Evolutionary conservation across 1,140 invertebrate species (phyloP), one percentile per base, ranked within the genome.

Genomic region (Tetramorium parvispinum): DNA sequence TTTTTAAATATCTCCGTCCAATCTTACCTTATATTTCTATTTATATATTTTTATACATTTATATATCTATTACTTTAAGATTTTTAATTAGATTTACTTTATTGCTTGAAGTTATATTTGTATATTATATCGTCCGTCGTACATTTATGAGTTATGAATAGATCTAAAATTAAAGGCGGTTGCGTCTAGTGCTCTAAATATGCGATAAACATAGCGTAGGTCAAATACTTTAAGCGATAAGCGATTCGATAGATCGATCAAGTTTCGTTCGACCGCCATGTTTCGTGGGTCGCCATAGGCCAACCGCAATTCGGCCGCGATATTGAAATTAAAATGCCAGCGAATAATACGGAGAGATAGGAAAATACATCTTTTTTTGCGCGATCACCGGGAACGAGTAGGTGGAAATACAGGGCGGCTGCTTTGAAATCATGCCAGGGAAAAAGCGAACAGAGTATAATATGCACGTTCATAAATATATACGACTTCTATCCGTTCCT

Each of bases 391-490:
- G 53, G 24, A 75, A 83, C 66, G 79, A 75, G 68, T 59, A 59
- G 66, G 53, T 71, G 79, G 66, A 82, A 73, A 53, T 10, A 71
- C 79, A 57, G 66, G 53, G 40, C 53, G 53, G 79, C 40, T 59
- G 53, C 68, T 75, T 83, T 75, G 79, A 83, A 83, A 83, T 83
- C 53, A 75, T 83, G 68, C 79, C 79, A 37, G 27, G 79, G 24
- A 73, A 73, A 82, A 73, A 71, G 79, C 51, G 79, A 43, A 43
- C 79, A 51, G 66, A 18, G n/a, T 81, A 81, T 81, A 82, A 82
- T 66, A 82, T 82, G 68, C 79, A 37, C 40, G 79, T 83, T 83
- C 79, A 73, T 83, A 83, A 83, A 83, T 83, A 83, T 82, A 82
- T 73, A 73, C 79, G 79, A 83, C 79, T 83, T 83, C 68, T 73